A percentile compares a stretch with the other conserved stretches of the same genome.
Conservation (phyloP, 23 tunicate species). For the Aplidium turbinatum region DNA sequence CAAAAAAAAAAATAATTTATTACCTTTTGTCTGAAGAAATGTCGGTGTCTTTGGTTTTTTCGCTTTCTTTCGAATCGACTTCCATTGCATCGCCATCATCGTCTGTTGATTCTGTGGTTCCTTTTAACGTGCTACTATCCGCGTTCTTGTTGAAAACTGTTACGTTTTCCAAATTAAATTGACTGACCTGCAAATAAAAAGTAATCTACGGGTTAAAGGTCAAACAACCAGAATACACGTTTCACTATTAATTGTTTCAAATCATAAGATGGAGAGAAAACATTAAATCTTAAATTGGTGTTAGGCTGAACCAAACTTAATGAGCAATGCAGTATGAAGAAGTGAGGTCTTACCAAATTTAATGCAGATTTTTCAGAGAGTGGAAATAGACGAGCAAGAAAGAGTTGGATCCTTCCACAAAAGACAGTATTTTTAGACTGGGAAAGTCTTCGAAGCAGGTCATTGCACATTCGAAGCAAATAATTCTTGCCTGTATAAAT, state of each 20-base stretch:
- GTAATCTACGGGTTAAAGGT: too few relatives aligned
- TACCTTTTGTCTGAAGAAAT: not conserved
- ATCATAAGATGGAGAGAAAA: too few relatives aligned
- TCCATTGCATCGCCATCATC: constrained; percentile 39
- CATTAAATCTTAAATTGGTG: not conserved
- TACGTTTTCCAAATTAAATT: constrained; percentile 84
- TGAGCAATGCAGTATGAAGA: not conserved
- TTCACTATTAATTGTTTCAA: too few relatives aligned
- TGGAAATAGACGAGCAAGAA: constrained; percentile 91
- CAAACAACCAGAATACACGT: too few relatives aligned
- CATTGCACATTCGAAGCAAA: constrained; percentile 95
- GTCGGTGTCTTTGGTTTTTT: not conserved
- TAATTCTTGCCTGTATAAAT: constrained; percentile 77
- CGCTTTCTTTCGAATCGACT: constrained; percentile 18
- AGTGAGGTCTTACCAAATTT: constrained; percentile 91
- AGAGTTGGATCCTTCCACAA: constrained; percentile 97
- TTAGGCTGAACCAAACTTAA: not conserved
- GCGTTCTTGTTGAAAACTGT: constrained; percentile 70
- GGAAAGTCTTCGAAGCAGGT: constrained; percentile 84
- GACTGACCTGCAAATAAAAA: constrained; percentile 84
- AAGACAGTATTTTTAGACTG: constrained; percentile 96
- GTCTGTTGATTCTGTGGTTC: constrained; percentile 16
- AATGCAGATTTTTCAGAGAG: constrained; percentile 94
- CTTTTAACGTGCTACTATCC: constrained; percentile 6
- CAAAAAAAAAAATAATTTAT: too few relatives aligned